Evolutionary conservation across 2,113 vertebrate species (phyloP).

Genomic region (Chaetodon auriga): DNA sequence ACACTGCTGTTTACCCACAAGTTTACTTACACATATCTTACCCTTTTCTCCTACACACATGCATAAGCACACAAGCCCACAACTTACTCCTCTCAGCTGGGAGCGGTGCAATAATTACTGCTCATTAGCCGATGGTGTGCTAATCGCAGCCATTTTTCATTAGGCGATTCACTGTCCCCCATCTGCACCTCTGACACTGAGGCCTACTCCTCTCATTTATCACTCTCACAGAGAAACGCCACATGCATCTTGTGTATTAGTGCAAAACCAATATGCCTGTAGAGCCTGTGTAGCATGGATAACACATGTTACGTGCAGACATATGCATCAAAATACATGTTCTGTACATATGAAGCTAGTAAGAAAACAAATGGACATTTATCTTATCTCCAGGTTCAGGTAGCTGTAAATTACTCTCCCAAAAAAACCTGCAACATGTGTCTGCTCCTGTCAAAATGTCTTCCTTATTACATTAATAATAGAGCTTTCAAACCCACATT

Average conservation of each 20-base stretch:
- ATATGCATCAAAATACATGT: neutral
- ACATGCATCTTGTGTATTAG: constrained; percentile 5
- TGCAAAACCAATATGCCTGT: constrained; percentile 35
- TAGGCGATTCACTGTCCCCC: constrained; percentile 64
- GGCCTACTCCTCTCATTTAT: constrained; percentile 51
- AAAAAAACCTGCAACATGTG: neutral
- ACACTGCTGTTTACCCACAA: constrained; percentile 15
- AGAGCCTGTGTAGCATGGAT: neutral
- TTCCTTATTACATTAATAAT: neutral
- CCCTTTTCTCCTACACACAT: constrained; percentile 25
- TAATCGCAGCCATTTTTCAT: constrained; percentile 85
- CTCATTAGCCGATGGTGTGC: constrained; percentile 77
- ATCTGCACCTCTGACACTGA: constrained; percentile 64
- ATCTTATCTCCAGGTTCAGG: neutral
- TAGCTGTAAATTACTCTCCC: neutral
- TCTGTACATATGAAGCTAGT: neutral
- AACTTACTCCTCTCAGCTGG: constrained; percentile 50
- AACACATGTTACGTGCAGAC: constrained; percentile 1
- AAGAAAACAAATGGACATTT: constrained; percentile 4
- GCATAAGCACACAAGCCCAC: constrained; percentile 27
- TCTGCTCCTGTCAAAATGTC: neutral
- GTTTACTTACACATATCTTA: constrained; percentile 31
- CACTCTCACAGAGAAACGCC: constrained; percentile 27
- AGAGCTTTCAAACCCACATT: neutral
- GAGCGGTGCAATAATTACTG: constrained; percentile 82